phyloP scores from a whole-genome alignment of 2,113 vertebrate species.

The Forbesichthys agassizii region DNA sequence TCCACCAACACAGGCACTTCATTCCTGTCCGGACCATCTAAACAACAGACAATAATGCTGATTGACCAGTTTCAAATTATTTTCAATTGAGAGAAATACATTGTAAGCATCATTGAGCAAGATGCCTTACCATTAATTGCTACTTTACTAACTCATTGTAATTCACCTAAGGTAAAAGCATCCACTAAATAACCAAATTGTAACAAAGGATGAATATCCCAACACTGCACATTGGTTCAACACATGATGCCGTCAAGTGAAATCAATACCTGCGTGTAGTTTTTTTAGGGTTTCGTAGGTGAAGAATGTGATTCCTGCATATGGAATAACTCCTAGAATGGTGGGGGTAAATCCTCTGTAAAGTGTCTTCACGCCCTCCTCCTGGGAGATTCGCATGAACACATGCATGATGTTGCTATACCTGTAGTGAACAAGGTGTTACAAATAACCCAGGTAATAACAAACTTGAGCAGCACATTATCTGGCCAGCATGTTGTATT shows the following conservation, averaged over 20 bases:
- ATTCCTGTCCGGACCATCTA: no score
- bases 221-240: neutral
- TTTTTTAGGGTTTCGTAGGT: slow-evolving; percentile 95
- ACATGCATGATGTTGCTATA: slow-evolving; percentile 96
- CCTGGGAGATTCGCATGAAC: slow-evolving; percentile 91
- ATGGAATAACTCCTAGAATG: slow-evolving; percentile 92
- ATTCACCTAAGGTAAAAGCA: neutral
- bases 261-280: slow-evolving; percentile 83
- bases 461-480: neutral
- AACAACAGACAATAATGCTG: no score
- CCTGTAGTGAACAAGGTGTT: slow-evolving; percentile 68
- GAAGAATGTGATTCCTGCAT: slow-evolving; percentile 95
- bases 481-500: neutral
- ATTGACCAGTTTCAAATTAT: no score
- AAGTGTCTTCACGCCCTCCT: slow-evolving; percentile 89
- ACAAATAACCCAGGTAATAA: no score
- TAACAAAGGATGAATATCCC: neutral
- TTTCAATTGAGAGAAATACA: no score
- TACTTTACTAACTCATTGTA: neutral
- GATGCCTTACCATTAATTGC: neutral
- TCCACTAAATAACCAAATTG: neutral
- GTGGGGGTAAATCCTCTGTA: slow-evolving; percentile 93
- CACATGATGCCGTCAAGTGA: neutral
- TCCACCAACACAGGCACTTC: no score
- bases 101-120: no score